A percentile compares a stretch with the other conserved stretches of the same genome.
phyloP scores from a whole-genome alignment of 2,113 vertebrate genomes.

The Gavia stellata region DNA sequence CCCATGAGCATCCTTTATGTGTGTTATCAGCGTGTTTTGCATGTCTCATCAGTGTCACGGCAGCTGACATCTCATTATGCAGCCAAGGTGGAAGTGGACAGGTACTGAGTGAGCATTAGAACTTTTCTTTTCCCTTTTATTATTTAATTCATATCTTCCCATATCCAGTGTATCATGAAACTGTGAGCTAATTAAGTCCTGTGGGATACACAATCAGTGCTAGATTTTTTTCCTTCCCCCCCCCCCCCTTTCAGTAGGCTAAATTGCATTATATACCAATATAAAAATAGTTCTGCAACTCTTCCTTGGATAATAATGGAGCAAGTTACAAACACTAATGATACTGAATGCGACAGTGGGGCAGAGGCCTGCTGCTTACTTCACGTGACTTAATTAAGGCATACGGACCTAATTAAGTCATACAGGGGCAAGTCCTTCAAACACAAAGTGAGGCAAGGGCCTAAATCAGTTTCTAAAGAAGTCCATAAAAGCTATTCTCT shows the following conservation, averaged over 20 bases:
- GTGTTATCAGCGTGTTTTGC: constrained; percentile 33
- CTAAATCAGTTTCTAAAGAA: not conserved
- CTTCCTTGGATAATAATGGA: constrained; percentile 53
- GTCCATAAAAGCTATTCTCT: not conserved
- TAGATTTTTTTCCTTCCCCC: not conserved
- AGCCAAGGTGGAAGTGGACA: constrained; percentile 70
- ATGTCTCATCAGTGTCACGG: constrained; percentile 66
- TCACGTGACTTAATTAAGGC: constrained; percentile 54
- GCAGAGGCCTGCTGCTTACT: constrained; percentile 9
- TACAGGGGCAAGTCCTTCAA: not conserved
- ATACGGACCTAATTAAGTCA: constrained; percentile 59
- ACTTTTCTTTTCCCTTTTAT: constrained; percentile 57
- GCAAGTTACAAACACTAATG: constrained; percentile 56
- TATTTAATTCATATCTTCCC: constrained; percentile 57
- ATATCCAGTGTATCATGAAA: constrained; percentile 47
- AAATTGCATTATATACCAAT: constrained; percentile 68
- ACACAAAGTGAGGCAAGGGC: not conserved
- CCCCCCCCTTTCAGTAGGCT: constrained; percentile 1
- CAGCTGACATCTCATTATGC: constrained; percentile 71
- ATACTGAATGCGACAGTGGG: constrained; percentile 48
- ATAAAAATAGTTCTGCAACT: constrained; percentile 48
- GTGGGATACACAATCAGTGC: constrained; percentile 72
- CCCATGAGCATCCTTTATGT: constrained; percentile 3
- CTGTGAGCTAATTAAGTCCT: constrained; percentile 80
- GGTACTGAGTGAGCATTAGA: constrained; percentile 61